Base-by-base conservation (phyloP, 1,140 invertebrate genomes). In the Myzus persicae region DNA sequence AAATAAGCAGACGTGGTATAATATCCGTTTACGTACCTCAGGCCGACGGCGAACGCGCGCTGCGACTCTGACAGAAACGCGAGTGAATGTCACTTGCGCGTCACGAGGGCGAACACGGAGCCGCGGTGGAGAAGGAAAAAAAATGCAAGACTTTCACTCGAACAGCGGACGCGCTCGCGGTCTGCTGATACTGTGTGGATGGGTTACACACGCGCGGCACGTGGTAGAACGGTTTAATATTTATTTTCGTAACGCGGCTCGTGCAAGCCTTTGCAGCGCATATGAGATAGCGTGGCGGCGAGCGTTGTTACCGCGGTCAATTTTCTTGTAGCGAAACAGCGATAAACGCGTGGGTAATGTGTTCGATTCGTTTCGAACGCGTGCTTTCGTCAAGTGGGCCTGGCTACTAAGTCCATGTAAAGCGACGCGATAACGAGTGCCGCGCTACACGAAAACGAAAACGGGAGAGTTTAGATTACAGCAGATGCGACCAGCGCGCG, bases 391-490 rank as follows among this genome's bases (percentile, higher is more conserved):
- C 59, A 76, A 76, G 59, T 76, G 59, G 59, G 31, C 59, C 31
- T 76, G 31, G 59, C 59, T 20, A 76, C 31, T 76, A 76, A 76
- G 59, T 76, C 59, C 59, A 76, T 76, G 59, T 76, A 76, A 76
- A 76, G 59, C 59, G 59, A 76, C 59, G 59, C 40, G 88, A 54
- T 38, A 76, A 59, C 26, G 90, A 82, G 40, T 42, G n/a, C 14
- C 44, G 84, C 48, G 67, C 91, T 24, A 84, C n/a, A 81, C 67
- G 91, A 81, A 38, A 81, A 46, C 67, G 40, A 44, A 44, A 91
- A 76, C 67, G 91, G 91, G 42, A 92, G 40, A 89, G 88, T 89
- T 89, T 38, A 40, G 88, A 89, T 89, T 40, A 54, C 46, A 51
- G 88, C 46, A 36, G 88, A 51, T 48, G 48, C 48, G 88, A 89